phyloP scores from a whole-genome alignment of 2,113 vertebrate species.

The Eulemur rufifrons region DNA sequence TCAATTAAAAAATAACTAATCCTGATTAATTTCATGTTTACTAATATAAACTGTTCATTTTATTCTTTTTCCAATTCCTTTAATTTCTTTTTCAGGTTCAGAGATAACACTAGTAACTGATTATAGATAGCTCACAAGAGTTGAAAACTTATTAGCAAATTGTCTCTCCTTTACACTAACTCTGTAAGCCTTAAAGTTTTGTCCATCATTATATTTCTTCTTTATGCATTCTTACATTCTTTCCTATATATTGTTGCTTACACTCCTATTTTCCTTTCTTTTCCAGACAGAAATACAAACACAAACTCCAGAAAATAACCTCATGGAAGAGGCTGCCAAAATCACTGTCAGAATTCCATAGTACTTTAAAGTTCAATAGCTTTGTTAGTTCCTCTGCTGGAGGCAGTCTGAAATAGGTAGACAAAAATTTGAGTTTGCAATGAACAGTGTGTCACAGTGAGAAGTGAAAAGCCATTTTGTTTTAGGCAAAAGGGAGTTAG shows the following conservation, averaged over 20 bases:
- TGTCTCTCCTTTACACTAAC: background rate
- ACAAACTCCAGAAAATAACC: slow-evolving; percentile 14
- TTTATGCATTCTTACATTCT: background rate
- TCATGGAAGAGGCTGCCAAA: slow-evolving; percentile 14
- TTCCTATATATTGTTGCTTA: background rate
- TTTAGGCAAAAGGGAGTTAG: slow-evolving; percentile 67
- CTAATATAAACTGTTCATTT: background rate
- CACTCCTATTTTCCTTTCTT: slow-evolving; percentile 22
- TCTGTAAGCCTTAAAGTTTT: background rate
- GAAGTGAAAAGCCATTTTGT: slow-evolving; percentile 74
- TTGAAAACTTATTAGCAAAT: background rate
- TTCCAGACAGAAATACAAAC: slow-evolving; percentile 36
- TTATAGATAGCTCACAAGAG: background rate
- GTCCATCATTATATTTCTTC: background rate
- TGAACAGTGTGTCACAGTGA: slow-evolving; percentile 47
- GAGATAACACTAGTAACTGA: background rate
- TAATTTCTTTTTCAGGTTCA: background rate
- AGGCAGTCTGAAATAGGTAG: slow-evolving; percentile 71
- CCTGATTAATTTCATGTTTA: background rate
- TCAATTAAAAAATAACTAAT: background rate
- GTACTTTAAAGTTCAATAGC: slow-evolving; percentile 56
- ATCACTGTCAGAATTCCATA: slow-evolving; percentile 49
- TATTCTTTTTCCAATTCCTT: background rate
- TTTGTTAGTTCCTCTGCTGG: slow-evolving; percentile 45
- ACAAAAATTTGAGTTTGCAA: slow-evolving; percentile 63